Evolutionary conservation across 2,888 invertebrate species (phyloP), one percentile per base, ranked within the genome.

Genomic region (Noctua fimbriata): DNA sequence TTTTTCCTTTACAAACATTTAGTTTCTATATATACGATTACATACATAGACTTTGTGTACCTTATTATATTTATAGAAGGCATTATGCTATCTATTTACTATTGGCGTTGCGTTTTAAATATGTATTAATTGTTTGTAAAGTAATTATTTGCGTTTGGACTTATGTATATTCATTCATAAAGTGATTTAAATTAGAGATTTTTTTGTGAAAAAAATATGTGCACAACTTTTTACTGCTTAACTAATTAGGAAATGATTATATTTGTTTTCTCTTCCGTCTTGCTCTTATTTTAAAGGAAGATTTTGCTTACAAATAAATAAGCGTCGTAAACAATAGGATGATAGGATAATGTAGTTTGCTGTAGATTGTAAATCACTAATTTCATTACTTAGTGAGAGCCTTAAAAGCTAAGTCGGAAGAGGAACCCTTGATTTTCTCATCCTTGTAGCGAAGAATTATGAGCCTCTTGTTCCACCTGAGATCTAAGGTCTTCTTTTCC

Each of bases 11-110:
- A 67, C 70, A 84, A 84, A 84, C 75, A 84, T 73, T 58, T 24
- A 41, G 5, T 67, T 47, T 67, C 70, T 79, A 49, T 47, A 75
- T 28, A 75, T 28, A 60, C 32, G 24, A 44, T 52, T 63, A 36
- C 32, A 32, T 70, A 73, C 66, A 69, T n/a, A 72, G 9, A 44
- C 60, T 18, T n/a, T 70, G 49, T 82, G 44, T 84, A 74, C 67
- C 6, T 60, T 18, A 14, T 28, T 52, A 18, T 87, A 78, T 84
- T 83, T 87, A 87, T 87, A 78, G 49, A 85, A 85, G 32, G 49
- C 7, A 63, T 67, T 84, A 63, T 83, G 63, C 60, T 52, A 21
- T 10, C 7, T 78, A 16, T 84, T 69, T 69, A 58, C 24, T 44
- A 69, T 60, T 49, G 21, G 69, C 16, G 67, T 74, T 66, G 21